These are phyloP conservation scores for Ginglymostoma cirratum DNA, from an alignment of 2,113 vertebrate genomes.

Conservation along the genomic window DNA sequence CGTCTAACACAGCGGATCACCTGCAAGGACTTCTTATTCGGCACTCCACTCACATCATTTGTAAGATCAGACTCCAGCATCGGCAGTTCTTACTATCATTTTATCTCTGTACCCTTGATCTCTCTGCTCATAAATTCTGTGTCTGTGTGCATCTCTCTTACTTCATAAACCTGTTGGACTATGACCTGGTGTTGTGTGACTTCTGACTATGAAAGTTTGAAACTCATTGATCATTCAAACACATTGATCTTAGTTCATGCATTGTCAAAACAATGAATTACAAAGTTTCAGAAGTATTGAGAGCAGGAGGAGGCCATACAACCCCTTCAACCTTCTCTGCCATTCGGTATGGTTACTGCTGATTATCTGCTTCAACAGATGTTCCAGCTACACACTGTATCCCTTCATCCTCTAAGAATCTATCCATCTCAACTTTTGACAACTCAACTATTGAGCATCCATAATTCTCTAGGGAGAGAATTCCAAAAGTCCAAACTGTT, in stretches of 20 bases:
- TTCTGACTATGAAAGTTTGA: background rate
- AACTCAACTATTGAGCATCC: background rate
- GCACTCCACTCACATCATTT: too few relatives aligned
- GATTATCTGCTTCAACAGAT: background rate
- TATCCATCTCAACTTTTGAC: background rate
- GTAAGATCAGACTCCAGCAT: too few relatives aligned
- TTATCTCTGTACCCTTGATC: too few relatives aligned
- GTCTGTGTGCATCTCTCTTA: too few relatives aligned
- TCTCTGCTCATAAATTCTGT: too few relatives aligned
- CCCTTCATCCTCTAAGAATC: background rate
- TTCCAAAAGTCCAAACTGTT: background rate
- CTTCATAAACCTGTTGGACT: too few relatives aligned
- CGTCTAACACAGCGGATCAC: too few relatives aligned
- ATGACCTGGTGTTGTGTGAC: too few relatives aligned
- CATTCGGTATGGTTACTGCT: background rate
- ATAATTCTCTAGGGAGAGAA: background rate
- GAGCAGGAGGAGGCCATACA: too few relatives aligned
- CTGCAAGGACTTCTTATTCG: too few relatives aligned
- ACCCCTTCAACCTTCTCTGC: background rate
- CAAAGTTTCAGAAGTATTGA: background rate
- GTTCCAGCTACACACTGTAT: background rate
- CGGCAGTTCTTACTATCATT: too few relatives aligned
- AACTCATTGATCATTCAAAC: background rate
- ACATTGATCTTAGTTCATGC: background rate
- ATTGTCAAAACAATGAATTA: background rate